phyloP scores from a whole-genome alignment of 1,140 invertebrate species.

The Drosophila eugracilis region DNA sequence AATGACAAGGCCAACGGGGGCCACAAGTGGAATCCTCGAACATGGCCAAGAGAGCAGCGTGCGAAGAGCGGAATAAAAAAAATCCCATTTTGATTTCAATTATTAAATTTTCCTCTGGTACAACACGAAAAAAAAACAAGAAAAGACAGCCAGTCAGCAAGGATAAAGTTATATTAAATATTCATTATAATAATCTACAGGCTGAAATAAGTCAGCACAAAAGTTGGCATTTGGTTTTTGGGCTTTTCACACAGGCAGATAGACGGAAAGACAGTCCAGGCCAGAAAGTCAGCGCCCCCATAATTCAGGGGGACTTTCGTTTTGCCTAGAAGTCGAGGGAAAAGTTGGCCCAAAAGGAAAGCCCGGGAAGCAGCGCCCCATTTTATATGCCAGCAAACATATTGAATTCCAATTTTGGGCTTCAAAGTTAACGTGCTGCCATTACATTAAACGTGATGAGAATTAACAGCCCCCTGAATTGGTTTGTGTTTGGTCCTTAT shows the following conservation, averaged over 20 bases:
- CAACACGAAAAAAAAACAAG: too few species aligned
- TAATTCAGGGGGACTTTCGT: slow-evolving; percentile 62
- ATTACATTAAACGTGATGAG: slow-evolving; percentile 82
- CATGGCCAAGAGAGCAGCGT: slow-evolving; percentile 23
- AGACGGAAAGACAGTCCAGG: slow-evolving; percentile 1
- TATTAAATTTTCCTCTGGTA: slow-evolving; percentile 36
- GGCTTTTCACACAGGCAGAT: slow-evolving; percentile 29
- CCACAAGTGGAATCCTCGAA: slow-evolving; percentile 29
- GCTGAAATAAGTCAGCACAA: slow-evolving; percentile 34
- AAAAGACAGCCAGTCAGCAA: slow-evolving; percentile 13
- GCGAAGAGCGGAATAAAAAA: slow-evolving; percentile 26
- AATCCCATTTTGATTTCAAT: slow-evolving; percentile 57
- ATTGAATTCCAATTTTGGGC: slow-evolving; percentile 80
- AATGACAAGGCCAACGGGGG: slow-evolving; percentile 46
- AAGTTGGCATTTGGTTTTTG: slow-evolving; percentile 50
- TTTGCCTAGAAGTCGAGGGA: slow-evolving; percentile 28
- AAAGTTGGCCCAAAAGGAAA: slow-evolving; percentile 36
- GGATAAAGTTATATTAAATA: slow-evolving; percentile 71
- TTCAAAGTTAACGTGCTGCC: slow-evolving; percentile 80
- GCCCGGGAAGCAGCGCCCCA: slow-evolving; percentile 26
- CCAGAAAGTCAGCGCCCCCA: slow-evolving; percentile 40
- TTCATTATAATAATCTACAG: slow-evolving; percentile 76
- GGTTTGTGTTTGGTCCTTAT: slow-evolving; percentile 12
- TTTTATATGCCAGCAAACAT: slow-evolving; percentile 73
- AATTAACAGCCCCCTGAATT: slow-evolving; percentile 71